Conservation (phyloP, 2,888 invertebrate species). For the Omphaloscelis lunosa region DNA sequence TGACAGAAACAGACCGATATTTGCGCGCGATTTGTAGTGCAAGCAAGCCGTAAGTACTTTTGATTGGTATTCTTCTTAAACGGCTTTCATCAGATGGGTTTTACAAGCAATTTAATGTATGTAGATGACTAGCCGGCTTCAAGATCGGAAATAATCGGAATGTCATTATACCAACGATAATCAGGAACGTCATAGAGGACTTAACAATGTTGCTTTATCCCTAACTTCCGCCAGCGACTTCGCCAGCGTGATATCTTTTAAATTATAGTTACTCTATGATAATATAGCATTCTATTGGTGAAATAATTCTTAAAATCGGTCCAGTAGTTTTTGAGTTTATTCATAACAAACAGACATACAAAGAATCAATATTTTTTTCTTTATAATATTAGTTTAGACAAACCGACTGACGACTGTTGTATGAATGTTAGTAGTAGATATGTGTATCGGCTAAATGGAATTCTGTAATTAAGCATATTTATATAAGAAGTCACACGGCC, state of each 20-base stretch:
- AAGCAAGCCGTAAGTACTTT: neutral
- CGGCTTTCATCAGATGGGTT: neutral
- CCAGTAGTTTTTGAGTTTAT: too few species aligned
- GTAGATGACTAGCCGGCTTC: neutral
- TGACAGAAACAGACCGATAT: neutral
- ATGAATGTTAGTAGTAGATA: neutral
- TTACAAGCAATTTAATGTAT: neutral
- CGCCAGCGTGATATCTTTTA: too few species aligned
- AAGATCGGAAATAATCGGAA: conserved; percentile 6
- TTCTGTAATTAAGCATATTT: conserved; percentile 49
- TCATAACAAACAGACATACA: too few species aligned
- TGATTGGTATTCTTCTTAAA: neutral
- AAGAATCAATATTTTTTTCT: too few species aligned
- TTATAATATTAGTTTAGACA: too few species aligned
- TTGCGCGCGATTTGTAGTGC: neutral
- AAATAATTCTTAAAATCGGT: too few species aligned
- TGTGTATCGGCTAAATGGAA: conserved; percentile 20
- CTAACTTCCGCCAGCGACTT: neutral
- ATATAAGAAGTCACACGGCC: conserved; percentile 37
- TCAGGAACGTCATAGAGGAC: conserved; percentile 7
- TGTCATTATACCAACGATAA: neutral
- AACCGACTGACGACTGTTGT: too few species aligned
- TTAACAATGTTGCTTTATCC: conserved; percentile 31
- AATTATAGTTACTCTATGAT: too few species aligned
- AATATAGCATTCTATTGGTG: too few species aligned